A percentile compares a stretch with the other conserved stretches of the same genome.
These are phyloP conservation scores for Drosophila nikananu DNA, from an alignment of 1,140 invertebrate species.

Conservation along the genomic window DNA sequence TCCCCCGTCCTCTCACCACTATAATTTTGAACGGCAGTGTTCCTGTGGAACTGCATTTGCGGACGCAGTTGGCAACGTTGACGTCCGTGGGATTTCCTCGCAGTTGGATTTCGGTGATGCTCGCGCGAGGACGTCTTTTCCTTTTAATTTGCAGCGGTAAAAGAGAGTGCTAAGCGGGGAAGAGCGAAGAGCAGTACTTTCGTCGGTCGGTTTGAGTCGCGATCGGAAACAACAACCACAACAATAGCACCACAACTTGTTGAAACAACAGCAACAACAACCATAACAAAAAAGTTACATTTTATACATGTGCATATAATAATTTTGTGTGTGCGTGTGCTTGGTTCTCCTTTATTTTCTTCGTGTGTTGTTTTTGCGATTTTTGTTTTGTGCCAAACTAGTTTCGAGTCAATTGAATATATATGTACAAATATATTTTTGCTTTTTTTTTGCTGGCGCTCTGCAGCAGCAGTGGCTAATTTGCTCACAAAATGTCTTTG, in stretches of 20 bases:
- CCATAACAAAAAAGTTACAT: slow-evolving; percentile 31
- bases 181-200: slow-evolving; percentile 5
- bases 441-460: slow-evolving; percentile 42
- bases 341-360: slow-evolving; percentile 19
- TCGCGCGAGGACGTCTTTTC: slow-evolving; percentile 71
- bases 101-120: slow-evolving; percentile 69
- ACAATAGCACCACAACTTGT: not conserved
- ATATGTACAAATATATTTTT: not conserved
- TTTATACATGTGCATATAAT: slow-evolving; percentile 64
- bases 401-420: slow-evolving; percentile 76
- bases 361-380: slow-evolving; percentile 45
- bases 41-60: slow-evolving; percentile 41
- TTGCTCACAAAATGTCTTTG: slow-evolving; percentile 18
- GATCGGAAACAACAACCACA: slow-evolving; percentile 20
- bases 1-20: not conserved
- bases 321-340: slow-evolving; percentile 41
- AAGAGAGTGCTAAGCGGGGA: not conserved
- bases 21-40: not conserved
- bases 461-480: slow-evolving; percentile 36
- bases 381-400: slow-evolving; percentile 81
- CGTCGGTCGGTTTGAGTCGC: slow-evolving; percentile 11
- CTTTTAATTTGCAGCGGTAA: slow-evolving; percentile 16
- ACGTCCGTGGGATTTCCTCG: slow-evolving; percentile 22
- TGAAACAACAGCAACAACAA: slow-evolving; percentile 9
- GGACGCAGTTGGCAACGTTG: slow-evolving; percentile 19